A percentile compares a stretch with the other conserved stretches of the same genome.
Evolutionary conservation across 2,113 vertebrate genomes (phyloP).

Genomic region (Odontophorus gujanensis): DNA sequence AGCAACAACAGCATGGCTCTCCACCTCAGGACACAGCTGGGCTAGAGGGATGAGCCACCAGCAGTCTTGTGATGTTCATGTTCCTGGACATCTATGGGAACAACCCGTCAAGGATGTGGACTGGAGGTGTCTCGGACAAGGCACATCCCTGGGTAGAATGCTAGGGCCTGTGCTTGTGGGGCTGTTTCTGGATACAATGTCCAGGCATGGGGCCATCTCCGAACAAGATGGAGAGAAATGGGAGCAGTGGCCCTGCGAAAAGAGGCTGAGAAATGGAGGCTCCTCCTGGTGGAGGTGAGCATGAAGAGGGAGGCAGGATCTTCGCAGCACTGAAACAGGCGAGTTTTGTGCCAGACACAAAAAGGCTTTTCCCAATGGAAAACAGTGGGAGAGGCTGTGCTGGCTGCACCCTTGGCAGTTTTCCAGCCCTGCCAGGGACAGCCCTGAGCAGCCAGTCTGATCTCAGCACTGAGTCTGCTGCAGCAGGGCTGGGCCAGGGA

Average conservation of each 20-base stretch:
- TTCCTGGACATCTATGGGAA: not conserved
- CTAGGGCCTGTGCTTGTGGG: accelerated
- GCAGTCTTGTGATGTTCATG: not conserved
- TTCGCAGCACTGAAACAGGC: not conserved
- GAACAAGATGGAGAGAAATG: not conserved
- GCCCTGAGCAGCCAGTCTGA: not conserved
- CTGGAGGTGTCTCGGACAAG: accelerated
- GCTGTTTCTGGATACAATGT: accelerated
- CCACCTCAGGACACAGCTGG: not conserved
- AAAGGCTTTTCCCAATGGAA: not conserved
- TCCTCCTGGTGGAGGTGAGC: not conserved
- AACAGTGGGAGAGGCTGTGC: not conserved
- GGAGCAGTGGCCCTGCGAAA: not conserved
- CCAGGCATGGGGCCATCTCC: accelerated
- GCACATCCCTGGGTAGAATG: accelerated
- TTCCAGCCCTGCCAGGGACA: not conserved
- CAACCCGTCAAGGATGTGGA: accelerated
- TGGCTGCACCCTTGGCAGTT: not conserved
- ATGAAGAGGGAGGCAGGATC: not conserved
- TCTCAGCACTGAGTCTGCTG: not conserved
- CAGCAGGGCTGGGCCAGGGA: not conserved
- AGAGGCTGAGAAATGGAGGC: not conserved
- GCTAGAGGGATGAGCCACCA: not conserved
- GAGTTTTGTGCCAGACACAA: not conserved
- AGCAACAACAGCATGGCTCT: not conserved